phyloP scores from a whole-genome alignment of 1,140 invertebrate genomes.

The Augochlora pura region DNA sequence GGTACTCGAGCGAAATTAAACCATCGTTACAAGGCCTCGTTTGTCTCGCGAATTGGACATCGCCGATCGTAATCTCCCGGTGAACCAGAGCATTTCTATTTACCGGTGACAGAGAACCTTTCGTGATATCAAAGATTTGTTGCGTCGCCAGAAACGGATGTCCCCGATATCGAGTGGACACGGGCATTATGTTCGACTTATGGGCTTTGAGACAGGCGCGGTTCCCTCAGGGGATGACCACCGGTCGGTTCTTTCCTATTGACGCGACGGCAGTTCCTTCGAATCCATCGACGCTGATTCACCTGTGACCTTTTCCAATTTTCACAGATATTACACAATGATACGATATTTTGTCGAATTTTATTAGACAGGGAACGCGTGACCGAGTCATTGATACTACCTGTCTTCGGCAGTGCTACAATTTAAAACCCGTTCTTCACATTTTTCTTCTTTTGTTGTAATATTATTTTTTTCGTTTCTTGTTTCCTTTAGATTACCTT shows the following conservation, averaged over 20 bases:
- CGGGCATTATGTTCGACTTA: constrained; percentile 37
- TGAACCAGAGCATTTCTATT: constrained; percentile 8
- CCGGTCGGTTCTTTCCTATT: neutral
- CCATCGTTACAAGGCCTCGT: neutral
- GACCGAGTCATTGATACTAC: too few species aligned
- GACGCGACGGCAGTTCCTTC: constrained; percentile 28
- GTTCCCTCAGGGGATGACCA: constrained; percentile 48
- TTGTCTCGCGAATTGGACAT: too few species aligned
- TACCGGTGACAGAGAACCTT: constrained; percentile 11
- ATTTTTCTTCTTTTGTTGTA: too few species aligned
- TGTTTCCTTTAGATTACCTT: too few species aligned
- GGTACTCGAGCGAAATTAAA: neutral
- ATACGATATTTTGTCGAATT: neutral
- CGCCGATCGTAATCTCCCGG: neutral
- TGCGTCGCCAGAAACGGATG: neutral
- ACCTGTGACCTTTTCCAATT: neutral
- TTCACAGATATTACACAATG: neutral
- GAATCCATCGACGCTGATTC: constrained; percentile 35
- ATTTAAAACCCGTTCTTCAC: too few species aligned
- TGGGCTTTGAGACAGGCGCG: constrained; percentile 57
- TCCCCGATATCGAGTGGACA: constrained; percentile 30
- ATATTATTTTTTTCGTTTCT: too few species aligned
- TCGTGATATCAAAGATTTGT: constrained; percentile 40
- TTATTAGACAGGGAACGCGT: too few species aligned
- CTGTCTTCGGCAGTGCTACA: too few species aligned